Base-by-base conservation (phyloP, 2,797 vertebrate genomes). In the Parambassis ranga region DNA sequence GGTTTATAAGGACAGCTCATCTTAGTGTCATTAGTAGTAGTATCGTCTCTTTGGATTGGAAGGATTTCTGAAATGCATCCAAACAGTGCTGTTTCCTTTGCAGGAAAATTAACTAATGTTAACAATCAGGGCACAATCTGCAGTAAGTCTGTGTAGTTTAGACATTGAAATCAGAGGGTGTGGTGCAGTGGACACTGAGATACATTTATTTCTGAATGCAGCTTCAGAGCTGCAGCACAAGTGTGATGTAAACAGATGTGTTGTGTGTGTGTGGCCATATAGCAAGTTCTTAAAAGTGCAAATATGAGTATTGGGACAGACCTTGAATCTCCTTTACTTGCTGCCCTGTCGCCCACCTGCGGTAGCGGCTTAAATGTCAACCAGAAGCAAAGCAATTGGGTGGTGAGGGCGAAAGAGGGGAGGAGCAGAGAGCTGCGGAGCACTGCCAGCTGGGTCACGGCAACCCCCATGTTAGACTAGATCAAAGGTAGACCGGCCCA, bases 401-500 rank as follows among this genome's bases (percentile, higher is more conserved):
- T 5, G 44, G 31, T 59, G 60, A 70, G 74, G 46, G 74, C 1
- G 30, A 76, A 76, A 55, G 59, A 62, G 70, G 63, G 81, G 75
- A 42, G 65, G 81, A 76, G 71, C 72, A 62, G 10, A 60, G 64
- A 41, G 6, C 56, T 75, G 72, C 23, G 7, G 2, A 61, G 69
- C 26, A 2, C 59, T 78, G 79, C 85, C 85, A 84, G 85, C 84
- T 84, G 87, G 87, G 87, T 90, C 88, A 84, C 77, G 24, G 70
- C 74, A 75, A 86, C 86, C 85, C 72, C 73, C 50, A 38, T 51
- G 76, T 73, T 50, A 7, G 27, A 74, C 11, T 2, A 82, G 80
- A 88, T 90, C 82, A 89, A 90, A 90, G 85, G 63, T 0, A 19
- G 70, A 13, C 75, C 79, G 14, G 82, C 87, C 86, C 84, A 88